Conservation (phyloP, 2,113 vertebrate species). For the Vombatus ursinus region DNA sequence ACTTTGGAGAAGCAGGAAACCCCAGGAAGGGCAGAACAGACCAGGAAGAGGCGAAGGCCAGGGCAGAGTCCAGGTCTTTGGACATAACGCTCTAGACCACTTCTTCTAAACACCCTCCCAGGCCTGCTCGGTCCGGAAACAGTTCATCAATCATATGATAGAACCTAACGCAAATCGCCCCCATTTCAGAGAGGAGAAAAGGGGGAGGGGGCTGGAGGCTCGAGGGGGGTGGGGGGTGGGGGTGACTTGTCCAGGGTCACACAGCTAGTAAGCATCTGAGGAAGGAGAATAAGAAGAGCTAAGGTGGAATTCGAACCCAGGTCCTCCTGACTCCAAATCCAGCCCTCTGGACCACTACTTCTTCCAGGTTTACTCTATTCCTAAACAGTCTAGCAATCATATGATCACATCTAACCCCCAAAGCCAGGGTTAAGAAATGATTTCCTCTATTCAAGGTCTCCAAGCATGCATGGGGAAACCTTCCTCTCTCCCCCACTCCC, state of each 20-base stretch:
- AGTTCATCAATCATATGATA: slow-evolving; percentile 40
- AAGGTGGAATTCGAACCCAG: background rate
- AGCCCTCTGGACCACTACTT: slow-evolving; percentile 17
- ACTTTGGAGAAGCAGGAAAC: background rate
- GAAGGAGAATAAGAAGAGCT: background rate
- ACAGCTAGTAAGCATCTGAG: background rate
- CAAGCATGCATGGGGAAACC: background rate
- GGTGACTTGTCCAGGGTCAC: background rate
- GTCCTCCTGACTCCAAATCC: background rate
- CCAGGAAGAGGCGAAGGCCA: too few relatives aligned
- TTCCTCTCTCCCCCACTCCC: background rate
- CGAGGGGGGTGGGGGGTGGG: accelerated
- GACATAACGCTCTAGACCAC: background rate
- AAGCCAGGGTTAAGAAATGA: slow-evolving; percentile 34
- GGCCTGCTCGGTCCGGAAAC: slow-evolving; percentile 3
- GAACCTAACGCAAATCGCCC: slow-evolving; percentile 21
- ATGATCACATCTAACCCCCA: slow-evolving; percentile 44
- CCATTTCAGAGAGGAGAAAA: background rate
- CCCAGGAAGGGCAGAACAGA: too few relatives aligned
- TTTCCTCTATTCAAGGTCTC: slow-evolving; percentile 39
- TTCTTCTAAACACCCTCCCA: slow-evolving; percentile 45
- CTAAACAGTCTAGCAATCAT: slow-evolving; percentile 48
- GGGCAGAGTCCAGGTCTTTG: too few relatives aligned
- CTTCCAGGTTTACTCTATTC: slow-evolving; percentile 10
- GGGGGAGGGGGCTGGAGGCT: background rate